Base-by-base conservation (phyloP, 2,888 invertebrate genomes). In the Tetragnatha montana region DNA sequence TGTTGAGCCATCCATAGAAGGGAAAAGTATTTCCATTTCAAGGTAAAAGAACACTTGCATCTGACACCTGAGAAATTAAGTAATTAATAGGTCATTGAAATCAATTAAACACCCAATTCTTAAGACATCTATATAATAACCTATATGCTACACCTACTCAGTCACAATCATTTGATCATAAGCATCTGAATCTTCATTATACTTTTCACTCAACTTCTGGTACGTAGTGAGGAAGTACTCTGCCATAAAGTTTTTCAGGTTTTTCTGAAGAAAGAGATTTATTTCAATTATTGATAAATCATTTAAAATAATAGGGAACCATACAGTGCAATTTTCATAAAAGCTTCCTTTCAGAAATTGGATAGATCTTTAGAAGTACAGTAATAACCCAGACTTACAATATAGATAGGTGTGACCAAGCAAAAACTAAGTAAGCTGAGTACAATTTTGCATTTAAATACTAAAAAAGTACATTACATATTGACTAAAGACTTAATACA, bases 1-100 rank as follows among this genome's bases (percentile, higher is more conserved):
- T n/a, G 17, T 51, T 69, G 81, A 81, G 74, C 51, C 73, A 14
- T 71, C 89, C 21, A 70, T 1, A 50, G 75, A 71, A 69, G 74
- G 68, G n/a, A 76, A 73, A 74, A 84, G 76, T 17, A 51, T 47
- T 89, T 89, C 89, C 74, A 85, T 81, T 81, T 89, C 89, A 81
- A 89, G 81, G 17, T 50, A 47, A 35, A 89, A 35, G 10, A 75
- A 47, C 47, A 73, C 68, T 85, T 89, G 89, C 12, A 89, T 21
- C 60, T 89, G 74, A 8, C 81, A 89, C 19, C 89, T 89, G 50
- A 47, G 69, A 84, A 4, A 83, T 14, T 35, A 8, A 12, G 22
- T 60, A 12, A 17, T 51, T 21, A 68, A 83, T 12, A 19, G 6
- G 60, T 22, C 19, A 0, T 10, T 8, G 6, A 73, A 6, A 49